Percentiles rank a stretch among this genome's conserved stretches.
Conservation (phyloP, 2,113 vertebrate species). For the Erpornis zantholeuca region DNA sequence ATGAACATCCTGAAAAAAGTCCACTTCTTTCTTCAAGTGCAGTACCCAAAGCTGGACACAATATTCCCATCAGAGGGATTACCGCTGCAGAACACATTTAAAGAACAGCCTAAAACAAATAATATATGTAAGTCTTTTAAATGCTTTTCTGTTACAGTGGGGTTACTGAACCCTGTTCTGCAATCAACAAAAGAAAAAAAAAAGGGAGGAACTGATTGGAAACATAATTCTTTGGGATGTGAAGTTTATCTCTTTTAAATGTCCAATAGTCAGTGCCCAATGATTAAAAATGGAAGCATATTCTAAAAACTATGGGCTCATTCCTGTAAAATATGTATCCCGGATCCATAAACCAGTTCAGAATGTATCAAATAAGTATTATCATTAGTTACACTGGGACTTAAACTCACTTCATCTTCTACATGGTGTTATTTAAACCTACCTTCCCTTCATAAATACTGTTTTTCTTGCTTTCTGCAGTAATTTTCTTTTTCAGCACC, state of each 20-base stretch:
- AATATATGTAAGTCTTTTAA: background rate
- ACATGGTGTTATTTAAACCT: background rate
- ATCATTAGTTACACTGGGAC: background rate
- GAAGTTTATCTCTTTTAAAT: background rate
- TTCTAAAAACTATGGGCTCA: background rate
- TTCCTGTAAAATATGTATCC: background rate
- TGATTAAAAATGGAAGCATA: background rate
- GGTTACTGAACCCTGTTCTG: background rate
- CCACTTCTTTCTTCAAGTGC: background rate
- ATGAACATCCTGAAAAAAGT: background rate
- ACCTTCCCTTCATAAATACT: constrained; percentile 72
- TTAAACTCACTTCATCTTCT: background rate
- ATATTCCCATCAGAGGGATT: background rate
- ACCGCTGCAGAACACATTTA: background rate
- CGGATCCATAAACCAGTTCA: background rate
- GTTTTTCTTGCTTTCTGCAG: constrained; percentile 76
- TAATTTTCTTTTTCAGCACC: constrained; percentile 80
- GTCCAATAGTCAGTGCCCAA: background rate
- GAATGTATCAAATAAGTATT: background rate
- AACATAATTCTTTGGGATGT: background rate
- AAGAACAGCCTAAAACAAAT: background rate
- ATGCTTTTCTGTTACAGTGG: background rate
- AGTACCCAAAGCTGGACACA: background rate
- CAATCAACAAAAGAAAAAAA: background rate
- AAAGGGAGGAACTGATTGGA: background rate